These are phyloP conservation scores for Heliconius cydno DNA, from an alignment of 2,888 invertebrate species.

Conservation along the genomic window DNA sequence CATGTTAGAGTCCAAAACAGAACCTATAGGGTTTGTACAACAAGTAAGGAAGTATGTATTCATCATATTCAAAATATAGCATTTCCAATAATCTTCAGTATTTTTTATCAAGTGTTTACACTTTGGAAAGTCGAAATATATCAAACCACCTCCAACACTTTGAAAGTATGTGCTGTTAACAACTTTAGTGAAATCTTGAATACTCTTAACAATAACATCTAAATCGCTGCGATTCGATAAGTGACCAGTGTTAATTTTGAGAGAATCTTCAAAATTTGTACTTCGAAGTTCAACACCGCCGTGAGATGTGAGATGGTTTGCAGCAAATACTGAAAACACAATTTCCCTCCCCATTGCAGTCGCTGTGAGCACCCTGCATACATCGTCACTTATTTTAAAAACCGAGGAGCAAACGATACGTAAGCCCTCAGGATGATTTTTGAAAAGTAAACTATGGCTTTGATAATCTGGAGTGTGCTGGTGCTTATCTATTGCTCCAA, in stretches of 20 bases:
- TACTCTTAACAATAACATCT: conserved; percentile 45
- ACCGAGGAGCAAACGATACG: conserved; percentile 48
- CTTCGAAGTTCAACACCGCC: conserved; percentile 81
- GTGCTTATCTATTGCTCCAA: conserved; percentile 83
- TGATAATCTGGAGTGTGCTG: conserved; percentile 71
- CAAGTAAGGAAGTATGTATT: conserved; percentile 54
- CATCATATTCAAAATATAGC: conserved; percentile 52
- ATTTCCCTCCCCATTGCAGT: conserved; percentile 46
- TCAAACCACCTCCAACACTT: conserved; percentile 46
- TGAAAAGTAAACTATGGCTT: conserved; percentile 47
- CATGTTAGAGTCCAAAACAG: conserved; percentile 54
- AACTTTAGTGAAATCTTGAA: conserved; percentile 48
- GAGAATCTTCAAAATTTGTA: conserved; percentile 68
- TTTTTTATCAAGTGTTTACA: conserved; percentile 43
- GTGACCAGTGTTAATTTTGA: conserved; percentile 48
- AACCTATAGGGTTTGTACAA: conserved; percentile 56
- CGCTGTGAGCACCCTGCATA: conserved; percentile 49
- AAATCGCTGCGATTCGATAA: conserved; percentile 52
- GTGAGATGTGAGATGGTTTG: conserved; percentile 72
- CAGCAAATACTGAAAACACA: conserved; percentile 44
- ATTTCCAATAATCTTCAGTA: conserved; percentile 51
- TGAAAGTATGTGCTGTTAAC: conserved; percentile 51
- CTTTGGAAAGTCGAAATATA: conserved; percentile 48
- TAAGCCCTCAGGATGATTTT: conserved; percentile 44
- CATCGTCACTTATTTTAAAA: conserved; percentile 45